A percentile compares a stretch with the other conserved stretches of the same genome.
Conservation (phyloP, 2,797 vertebrate genomes). For the Eulemur mongoz region DNA sequence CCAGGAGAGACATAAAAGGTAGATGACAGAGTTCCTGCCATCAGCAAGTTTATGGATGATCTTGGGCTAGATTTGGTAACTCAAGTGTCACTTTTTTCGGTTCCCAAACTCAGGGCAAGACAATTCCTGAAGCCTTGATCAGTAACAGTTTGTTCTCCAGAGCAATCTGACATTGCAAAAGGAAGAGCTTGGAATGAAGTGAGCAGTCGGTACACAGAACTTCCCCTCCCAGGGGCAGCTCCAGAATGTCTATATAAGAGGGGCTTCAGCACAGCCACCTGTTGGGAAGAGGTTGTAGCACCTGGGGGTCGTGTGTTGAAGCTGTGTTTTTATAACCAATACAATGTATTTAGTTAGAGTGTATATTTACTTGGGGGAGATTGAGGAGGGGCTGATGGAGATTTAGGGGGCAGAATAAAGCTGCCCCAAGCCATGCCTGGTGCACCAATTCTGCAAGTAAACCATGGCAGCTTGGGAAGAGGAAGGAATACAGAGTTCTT, state of each 20-base stretch:
- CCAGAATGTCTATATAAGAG: background rate
- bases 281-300: background rate
- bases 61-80: background rate
- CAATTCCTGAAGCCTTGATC: background rate
- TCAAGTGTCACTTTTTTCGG: background rate
- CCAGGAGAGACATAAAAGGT: rapidly evolving
- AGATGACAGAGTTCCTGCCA: background rate
- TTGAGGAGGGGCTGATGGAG: background rate
- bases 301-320: no score
- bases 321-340: background rate
- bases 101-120: background rate
- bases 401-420: no score
- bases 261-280: no score
- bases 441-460: background rate
- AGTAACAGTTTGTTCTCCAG: background rate
- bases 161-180: background rate
- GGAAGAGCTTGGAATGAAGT: background rate
- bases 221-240: rapidly evolving
- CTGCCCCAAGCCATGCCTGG: background rate
- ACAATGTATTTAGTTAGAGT: background rate
- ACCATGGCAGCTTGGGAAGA: background rate
- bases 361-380: background rate
- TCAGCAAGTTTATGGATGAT: background rate
- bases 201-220: rapidly evolving
- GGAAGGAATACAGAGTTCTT: background rate